phyloP scores from a whole-genome alignment of 1,140 invertebrate species.

The Manduca sexta region DNA sequence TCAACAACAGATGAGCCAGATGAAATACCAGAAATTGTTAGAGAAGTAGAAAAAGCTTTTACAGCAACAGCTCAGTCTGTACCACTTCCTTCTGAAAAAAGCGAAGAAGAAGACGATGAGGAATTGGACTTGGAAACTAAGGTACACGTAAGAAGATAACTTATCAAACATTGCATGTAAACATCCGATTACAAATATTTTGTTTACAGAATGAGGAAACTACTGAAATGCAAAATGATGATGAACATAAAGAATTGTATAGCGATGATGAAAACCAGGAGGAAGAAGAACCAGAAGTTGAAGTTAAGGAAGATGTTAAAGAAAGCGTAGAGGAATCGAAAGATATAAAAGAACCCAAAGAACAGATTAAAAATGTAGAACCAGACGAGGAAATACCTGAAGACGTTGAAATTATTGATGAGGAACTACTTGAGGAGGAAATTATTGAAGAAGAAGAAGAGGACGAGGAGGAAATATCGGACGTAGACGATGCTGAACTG shows the following conservation, averaged over 20 bases:
- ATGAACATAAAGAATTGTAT: slow-evolving; percentile 43
- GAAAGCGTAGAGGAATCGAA: slow-evolving; percentile 9
- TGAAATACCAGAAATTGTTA: slow-evolving; percentile 18
- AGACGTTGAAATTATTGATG: slow-evolving; percentile 69
- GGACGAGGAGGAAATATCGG: slow-evolving; percentile 75
- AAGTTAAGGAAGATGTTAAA: slow-evolving; percentile 41
- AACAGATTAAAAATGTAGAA: too few species aligned
- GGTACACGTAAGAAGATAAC: slow-evolving; percentile 1
- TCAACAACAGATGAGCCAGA: slow-evolving; percentile 2
- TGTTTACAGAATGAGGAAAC: slow-evolving; percentile 2
- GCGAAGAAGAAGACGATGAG: neutral
- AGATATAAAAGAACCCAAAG: slow-evolving; percentile 11
- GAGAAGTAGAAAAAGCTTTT: slow-evolving; percentile 28
- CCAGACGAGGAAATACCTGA: slow-evolving; percentile 55
- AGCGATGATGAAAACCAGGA: slow-evolving; percentile 45
- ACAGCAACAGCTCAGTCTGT: too few species aligned
- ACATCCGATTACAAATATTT: neutral
- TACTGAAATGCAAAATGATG: slow-evolving; percentile 17
- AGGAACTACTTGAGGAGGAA: slow-evolving; percentile 67
- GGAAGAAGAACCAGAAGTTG: slow-evolving; percentile 50
- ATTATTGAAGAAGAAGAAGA: slow-evolving; percentile 69
- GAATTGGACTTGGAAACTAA: slow-evolving; percentile 13
- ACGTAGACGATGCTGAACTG: slow-evolving; percentile 78
- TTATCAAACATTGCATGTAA: neutral
- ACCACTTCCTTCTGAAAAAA: slow-evolving; percentile 23